Evolutionary conservation across 1,140 invertebrate genomes (phyloP), one percentile per base, ranked within the genome.

Genomic region (Drosophila kanapiae): DNA sequence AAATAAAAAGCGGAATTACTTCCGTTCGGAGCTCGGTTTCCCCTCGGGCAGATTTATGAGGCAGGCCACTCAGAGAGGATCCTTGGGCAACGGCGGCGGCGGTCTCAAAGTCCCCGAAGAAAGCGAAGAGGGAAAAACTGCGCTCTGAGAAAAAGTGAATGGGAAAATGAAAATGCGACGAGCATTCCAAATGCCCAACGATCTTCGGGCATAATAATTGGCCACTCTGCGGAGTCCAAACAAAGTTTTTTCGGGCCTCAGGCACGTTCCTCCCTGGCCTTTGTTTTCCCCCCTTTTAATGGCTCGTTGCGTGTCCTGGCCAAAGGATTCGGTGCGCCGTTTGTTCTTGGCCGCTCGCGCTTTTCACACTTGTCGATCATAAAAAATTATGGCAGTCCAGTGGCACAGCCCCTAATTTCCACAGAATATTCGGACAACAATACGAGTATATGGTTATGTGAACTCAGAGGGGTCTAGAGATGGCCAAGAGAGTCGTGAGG

Each of bases 311-410:
- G 58, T 69, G 71, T 79, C 59, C 69, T 65, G 48, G 13, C 48
- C 8, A 56, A 77, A 77, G 74, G 75, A 77, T 61, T 49, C 45
- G 33, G 38, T 2, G 53, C 9, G 27, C 14, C 78, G 80, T 82
- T 82, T 85, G 83, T 82, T 75, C 68, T 54, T 48, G 42, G n/a
- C 75, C 58, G 53, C 40, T 67, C 49, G 65, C 63, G 57, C 60
- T 87, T 84, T 87, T 88, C 84, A 87, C 84, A 87, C 84, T 88
- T 88, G 67, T 62, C 64, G 54, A 40, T 58, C 69, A 78, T 75
- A 71, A 78, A 64, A 83, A 88, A 84, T 81, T 84, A 88, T 88
- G 74, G 68, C 79, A 69, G 76, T 18, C 53, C 43, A 45, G 23
- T 45, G 31, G 8, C 51, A 35, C 51, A 53, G n/a, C 29, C 81